Base-by-base conservation (phyloP, 2,113 vertebrate species). In the Gasterosteus aculeatus region DNA sequence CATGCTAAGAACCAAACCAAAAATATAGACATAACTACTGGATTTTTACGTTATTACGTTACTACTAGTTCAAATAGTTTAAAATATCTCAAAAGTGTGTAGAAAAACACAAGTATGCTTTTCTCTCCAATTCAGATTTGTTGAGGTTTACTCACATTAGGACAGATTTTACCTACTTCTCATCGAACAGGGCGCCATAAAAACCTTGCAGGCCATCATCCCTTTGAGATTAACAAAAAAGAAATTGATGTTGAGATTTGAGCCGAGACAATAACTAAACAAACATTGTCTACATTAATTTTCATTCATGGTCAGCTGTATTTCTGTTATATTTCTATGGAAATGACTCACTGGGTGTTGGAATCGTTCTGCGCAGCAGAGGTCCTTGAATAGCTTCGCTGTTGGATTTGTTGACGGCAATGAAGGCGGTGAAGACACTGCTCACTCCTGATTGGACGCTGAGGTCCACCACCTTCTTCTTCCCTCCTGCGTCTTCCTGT, bases 371-470 rank as follows among this genome's bases (percentile, higher is more conserved):
- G 7, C 11, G 77, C 26, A 82, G 1, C 69, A 95, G 65, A 7
- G 94, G 92, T 2, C 94, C 92, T 58, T 93, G 81, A 26, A 96
- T 51, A 0, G 78, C 68, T 26, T 91, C 7, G 0, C 86, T 77
- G 6, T 72, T 60, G 1, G 77, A 85, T 73, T 93, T 94, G 75
- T 93, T 90, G 79, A 95, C 81, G 9, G 93, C 94, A 14, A 95
- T 76, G 47, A 95, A 96, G n/a, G 95, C 89, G 4, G 95, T 96
- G 78, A 93, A 92, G 16, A 92, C 88, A 61, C 95, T 95, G 84
- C 94, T 91, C 56, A 96, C 91, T 81, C 94, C 94, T 57, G 93
- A 93, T 54, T 94, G 93, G 49, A 94, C 31, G 42, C 95, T 96
- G 58, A 94, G 71, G 38, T 94, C 84, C 81, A 95, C 51, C 1